Percentiles rank a stretch among this genome's conserved stretches.
These are phyloP conservation scores for Stenotaenia linearis DNA, from an alignment of 2,888 invertebrate genomes.

Conservation along the genomic window DNA sequence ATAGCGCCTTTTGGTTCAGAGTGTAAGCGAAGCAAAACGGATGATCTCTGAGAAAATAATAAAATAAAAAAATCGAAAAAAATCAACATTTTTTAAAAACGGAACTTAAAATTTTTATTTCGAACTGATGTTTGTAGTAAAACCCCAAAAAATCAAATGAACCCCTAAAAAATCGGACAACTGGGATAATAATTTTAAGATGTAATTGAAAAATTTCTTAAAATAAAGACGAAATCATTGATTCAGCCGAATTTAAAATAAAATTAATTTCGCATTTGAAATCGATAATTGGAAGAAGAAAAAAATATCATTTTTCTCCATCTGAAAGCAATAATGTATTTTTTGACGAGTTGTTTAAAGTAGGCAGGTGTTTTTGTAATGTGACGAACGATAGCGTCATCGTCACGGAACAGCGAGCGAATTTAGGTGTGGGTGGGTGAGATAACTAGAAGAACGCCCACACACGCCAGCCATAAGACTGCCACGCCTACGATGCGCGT, in stretches of 20 bases:
- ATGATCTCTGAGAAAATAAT: background rate
- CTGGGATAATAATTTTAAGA: too few relatives aligned
- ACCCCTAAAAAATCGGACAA: too few relatives aligned
- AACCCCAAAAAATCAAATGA: too few relatives aligned
- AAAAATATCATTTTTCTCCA: background rate
- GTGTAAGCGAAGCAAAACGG: background rate
- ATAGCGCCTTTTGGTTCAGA: background rate
- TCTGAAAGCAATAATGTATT: background rate
- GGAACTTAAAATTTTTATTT: too few relatives aligned
- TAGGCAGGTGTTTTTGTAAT: background rate
- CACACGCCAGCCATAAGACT: conserved; percentile 15
- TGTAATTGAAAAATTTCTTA: too few relatives aligned
- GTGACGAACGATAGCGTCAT: background rate
- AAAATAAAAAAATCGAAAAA: too few relatives aligned
- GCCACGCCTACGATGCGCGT: conserved; percentile 15
- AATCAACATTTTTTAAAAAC: too few relatives aligned
- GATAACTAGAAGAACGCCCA: conserved; percentile 1
- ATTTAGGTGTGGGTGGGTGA: conserved; percentile 19
- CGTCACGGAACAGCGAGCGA: conserved; percentile 15
- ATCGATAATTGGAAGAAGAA: too few relatives aligned
- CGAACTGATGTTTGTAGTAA: too few relatives aligned
- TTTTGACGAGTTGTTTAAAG: background rate
- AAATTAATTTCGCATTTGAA: too few relatives aligned
- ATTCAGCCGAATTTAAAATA: too few relatives aligned
- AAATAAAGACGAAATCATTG: too few relatives aligned